Base-by-base conservation (phyloP, 2,888 invertebrate genomes). In the Candidula unifasciata region DNA sequence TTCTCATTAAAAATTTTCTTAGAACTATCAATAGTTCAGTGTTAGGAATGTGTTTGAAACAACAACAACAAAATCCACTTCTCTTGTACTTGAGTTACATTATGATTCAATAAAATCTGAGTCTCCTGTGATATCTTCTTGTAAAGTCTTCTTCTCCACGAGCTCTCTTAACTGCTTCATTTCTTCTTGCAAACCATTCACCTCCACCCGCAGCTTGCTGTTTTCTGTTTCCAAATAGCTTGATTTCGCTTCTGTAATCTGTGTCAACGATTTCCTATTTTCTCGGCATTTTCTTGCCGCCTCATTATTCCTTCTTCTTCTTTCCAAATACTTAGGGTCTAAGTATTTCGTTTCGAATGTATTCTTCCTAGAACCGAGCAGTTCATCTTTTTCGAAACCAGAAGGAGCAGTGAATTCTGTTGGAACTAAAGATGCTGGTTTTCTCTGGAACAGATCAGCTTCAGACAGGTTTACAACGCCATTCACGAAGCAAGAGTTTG, bases 141-240 rank as follows among this genome's bases (percentile, higher is more conserved):
- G 87, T 60, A 86, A 87, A 87, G 87, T 87, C 82, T 92, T 92
- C 87, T 90, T 90, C 66, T 91, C 91, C 27, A 94, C 90, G 87
- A 94, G 91, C 86, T 93, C 94, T 88, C 97, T 97, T 13, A 98
- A 95, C 88, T 96, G 96, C 80, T 97, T 97, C 88, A 98, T 97
- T 94, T 98, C 98, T 0, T 96, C 96, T 57, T 97, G 97, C 44
- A 98, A 95, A 89, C 97, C 95, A 90, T 96, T 97, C 89, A 98
- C 95, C 94, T 98, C 97, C 27, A 91, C 88, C 64, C 92, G 90
- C 21, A 98, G 95, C 93, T 96, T 96, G 80, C 92, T 93, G 89
- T 94, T 94, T 89, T 94, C 94, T 5, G 87, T 89, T 87, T 94
- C 94, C 77, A 94, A 89, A 66, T 91, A 89, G 24, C 88, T 89